Percentiles rank a stretch among this genome's conserved stretches.
Conservation (phyloP, 2,113 vertebrate genomes). For the Rhinoptilus africanus region DNA sequence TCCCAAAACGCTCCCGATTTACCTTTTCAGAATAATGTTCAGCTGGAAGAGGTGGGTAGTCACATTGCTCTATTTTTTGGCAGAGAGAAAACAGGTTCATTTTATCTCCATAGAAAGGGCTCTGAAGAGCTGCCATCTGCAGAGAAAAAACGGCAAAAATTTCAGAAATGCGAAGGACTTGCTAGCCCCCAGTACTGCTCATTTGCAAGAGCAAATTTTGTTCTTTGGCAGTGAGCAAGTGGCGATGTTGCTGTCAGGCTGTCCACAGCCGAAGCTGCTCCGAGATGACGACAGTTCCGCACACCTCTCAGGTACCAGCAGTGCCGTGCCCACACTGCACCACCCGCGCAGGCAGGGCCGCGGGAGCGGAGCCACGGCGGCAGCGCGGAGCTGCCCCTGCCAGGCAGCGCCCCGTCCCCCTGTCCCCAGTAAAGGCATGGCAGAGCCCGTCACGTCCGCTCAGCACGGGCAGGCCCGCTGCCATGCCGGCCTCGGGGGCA, state of each 20-base stretch:
- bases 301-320: background rate
- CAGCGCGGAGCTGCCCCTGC: background rate
- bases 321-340: background rate
- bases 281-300: rapidly evolving
- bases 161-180: background rate
- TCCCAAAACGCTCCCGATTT: background rate
- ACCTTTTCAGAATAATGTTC: constrained; percentile 88
- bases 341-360: background rate
- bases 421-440: rapidly evolving
- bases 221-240: background rate
- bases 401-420: background rate
- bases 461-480: background rate
- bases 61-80: constrained; percentile 88
- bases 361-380: background rate
- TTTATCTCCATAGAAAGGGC: constrained; percentile 87
- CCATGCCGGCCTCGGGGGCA: rapidly evolving
- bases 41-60: constrained; percentile 82
- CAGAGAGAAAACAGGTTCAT: constrained; percentile 87
- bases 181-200: background rate
- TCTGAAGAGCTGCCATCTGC: constrained; percentile 87
- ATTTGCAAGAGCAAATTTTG: background rate
- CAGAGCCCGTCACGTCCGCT: rapidly evolving
- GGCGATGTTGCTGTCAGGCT: background rate
- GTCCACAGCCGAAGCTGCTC: background rate
- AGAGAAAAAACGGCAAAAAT: background rate